Evolutionary conservation across 2,888 invertebrate genomes (phyloP), one percentile per base, ranked within the genome.

Genomic region (Noctuana brunneofusca): DNA sequence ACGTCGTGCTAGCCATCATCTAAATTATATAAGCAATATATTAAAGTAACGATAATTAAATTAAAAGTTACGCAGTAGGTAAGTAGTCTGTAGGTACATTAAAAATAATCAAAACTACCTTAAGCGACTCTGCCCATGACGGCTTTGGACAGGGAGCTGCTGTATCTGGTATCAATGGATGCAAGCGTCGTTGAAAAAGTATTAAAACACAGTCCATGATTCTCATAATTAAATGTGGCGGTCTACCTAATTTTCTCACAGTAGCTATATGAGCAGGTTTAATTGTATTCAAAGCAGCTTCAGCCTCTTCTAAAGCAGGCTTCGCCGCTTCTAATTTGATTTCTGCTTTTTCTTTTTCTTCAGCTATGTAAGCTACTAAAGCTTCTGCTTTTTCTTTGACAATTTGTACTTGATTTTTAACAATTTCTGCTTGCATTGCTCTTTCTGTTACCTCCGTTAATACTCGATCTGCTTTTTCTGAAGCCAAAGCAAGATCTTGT

Each of bases 171-270:
- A 95, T 94, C 4, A 96, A 94, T 0, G 96, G 94, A 80, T 98
- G 97, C 50, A 98, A 80, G 83, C 95, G 96, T 66, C 97, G 93
- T 91, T 98, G 98, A 80, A 99, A 99, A 22, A 99, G 88, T 72
- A 99, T 96, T 71, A 98, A 81, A 0, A 98, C 98, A 80, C 97
- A 97, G 83, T 99, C 99, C 99, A 99, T 99, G 71, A 99, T 99
- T 67, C 98, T 93, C 98, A 99, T 97, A 76, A 99, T 99, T 9
- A 99, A 92, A 89, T 98, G 98, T 0, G 99, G 99, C 0, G 99
- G 99, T 67, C 98, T 93, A 8, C 98, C 98, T 59, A 99, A 87
- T 85, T 99, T 99, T 70, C 98, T 93, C 0, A 99, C 98, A 54
- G 97, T 97, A 1, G 98, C 96, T 80, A 99, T 99, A 79, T 99